These are phyloP conservation scores for Paramormyrops hopkinsi DNA, from an alignment of 2,797 vertebrate genomes.

Conservation along the genomic window DNA sequence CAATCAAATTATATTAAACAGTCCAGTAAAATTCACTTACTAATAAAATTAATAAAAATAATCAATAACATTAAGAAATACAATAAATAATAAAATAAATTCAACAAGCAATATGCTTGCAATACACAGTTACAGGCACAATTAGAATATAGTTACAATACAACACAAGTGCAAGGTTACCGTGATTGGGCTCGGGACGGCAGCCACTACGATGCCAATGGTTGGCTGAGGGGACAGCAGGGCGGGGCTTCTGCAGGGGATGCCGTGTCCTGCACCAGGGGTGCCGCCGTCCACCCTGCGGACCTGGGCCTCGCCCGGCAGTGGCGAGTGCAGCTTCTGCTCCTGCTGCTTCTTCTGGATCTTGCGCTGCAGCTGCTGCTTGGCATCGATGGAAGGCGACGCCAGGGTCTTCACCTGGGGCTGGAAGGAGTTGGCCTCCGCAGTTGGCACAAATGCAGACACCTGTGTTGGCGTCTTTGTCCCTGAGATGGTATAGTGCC, in stretches of 20 bases:
- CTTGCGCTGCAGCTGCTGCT: slow-evolving; percentile 97
- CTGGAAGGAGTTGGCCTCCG: slow-evolving; percentile 86
- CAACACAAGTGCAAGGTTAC: slow-evolving; percentile 54
- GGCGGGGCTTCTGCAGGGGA: slow-evolving; percentile 75
- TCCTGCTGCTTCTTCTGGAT: slow-evolving; percentile 98
- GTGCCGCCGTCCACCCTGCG: slow-evolving; percentile 68
- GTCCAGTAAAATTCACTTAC: neutral
- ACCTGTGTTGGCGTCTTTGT: slow-evolving; percentile 72
- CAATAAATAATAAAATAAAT: neutral
- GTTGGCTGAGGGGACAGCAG: slow-evolving; percentile 84
- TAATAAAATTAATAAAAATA: neutral
- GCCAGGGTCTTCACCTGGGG: slow-evolving; percentile 80
- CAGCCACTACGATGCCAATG: slow-evolving; percentile 86
- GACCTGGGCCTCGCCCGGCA: slow-evolving; percentile 70
- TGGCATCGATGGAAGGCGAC: slow-evolving; percentile 85
- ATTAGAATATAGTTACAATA: neutral
- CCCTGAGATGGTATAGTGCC: slow-evolving; percentile 55
- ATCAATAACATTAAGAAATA: neutral
- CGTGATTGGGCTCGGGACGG: slow-evolving; percentile 89
- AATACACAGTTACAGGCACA: neutral
- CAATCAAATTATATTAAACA: neutral
- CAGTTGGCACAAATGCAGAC: slow-evolving; percentile 83
- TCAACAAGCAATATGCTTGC: neutral
- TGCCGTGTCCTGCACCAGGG: slow-evolving; percentile 52
- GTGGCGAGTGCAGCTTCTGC: slow-evolving; percentile 87